Base-by-base conservation (phyloP, 2,113 vertebrate genomes). In the Sinocyclocheilus grahami region DNA sequence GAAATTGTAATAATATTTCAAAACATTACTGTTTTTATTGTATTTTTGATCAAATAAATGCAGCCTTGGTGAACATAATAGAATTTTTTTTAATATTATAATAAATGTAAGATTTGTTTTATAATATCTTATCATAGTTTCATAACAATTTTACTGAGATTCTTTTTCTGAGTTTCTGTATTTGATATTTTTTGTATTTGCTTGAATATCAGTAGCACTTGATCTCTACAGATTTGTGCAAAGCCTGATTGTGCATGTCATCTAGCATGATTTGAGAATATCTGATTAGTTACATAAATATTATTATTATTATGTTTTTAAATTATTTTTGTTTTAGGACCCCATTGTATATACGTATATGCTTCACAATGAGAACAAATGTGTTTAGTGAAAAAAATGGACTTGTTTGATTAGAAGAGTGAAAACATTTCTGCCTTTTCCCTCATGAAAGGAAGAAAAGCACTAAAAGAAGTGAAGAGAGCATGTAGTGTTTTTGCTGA, bases 401-500 rank as follows among this genome's bases (percentile, higher is more conserved):
- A 11, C 58, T 24, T n/a, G 22, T 3, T 24, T 37, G 37, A 14
- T 46, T 60, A 37, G 63, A 33, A 8, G 55, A 83, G 79, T 51
- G 53, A 51, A 51, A 67, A 65, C 39, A 37, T 84, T 48, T 74
- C 55, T 60, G 16, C 60, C 22, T 89, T 90, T 91, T 87, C 87
- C 75, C 20, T 91, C 90, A 83, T 94, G 93, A 94, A 95, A 91
- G 55, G 89, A 93, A 92, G 90, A 58, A 88, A 89, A 91, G 92
- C 92, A 89, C 60, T 51, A 77, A 71, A 89, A 91, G 91, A 87
- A 90, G 90, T 82, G 90, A 91, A 90, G 85, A 89, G 80, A 86
- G 88, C 75, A 85, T 87, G 89, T 85, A 82, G 90, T 80, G 86
- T 91, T 89, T 86, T 82, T 85, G 86, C 78, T 18, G 58, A 65